Percentiles rank a stretch among this genome's conserved stretches.
Evolutionary conservation across 1,140 invertebrate genomes (phyloP).

Genomic region (Doryteuthis pealeii): DNA sequence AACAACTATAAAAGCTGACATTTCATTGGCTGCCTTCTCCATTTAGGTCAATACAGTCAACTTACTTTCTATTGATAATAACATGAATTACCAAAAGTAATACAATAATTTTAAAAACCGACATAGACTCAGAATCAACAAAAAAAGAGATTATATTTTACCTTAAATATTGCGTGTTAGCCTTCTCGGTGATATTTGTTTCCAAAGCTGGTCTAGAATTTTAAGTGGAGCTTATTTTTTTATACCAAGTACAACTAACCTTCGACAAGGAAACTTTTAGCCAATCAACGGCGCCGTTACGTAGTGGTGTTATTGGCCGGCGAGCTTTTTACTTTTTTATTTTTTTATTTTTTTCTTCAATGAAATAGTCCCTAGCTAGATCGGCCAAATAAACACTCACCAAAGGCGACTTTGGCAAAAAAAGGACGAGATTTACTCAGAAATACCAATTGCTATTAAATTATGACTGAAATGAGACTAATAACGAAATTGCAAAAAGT

Average conservation of each 20-base stretch:
- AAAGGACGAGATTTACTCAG: not conserved
- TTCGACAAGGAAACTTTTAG: not conserved
- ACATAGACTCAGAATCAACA: not conserved
- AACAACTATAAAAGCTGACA: not conserved
- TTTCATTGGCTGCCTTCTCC: not conserved
- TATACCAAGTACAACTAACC: not conserved
- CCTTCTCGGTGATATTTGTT: not conserved
- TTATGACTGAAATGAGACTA: not conserved
- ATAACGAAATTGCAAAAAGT: not conserved
- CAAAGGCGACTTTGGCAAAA: not conserved
- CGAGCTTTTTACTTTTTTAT: not conserved
- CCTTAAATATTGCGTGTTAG: not conserved
- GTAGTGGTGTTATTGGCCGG: not conserved
- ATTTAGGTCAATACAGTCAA: not conserved
- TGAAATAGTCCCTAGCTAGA: not conserved
- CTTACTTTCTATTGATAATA: not conserved
- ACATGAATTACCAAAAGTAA: not conserved
- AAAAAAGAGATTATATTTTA: not conserved
- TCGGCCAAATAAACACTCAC: not conserved
- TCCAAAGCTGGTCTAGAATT: not conserved
- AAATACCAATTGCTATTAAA: not conserved
- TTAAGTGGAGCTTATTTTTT: not conserved
- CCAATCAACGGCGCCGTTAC: not conserved
- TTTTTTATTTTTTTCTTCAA: not conserved
- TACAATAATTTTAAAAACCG: not conserved